phyloP scores from a whole-genome alignment of 2,888 invertebrate genomes.

The Ophonus ardosiacus region DNA sequence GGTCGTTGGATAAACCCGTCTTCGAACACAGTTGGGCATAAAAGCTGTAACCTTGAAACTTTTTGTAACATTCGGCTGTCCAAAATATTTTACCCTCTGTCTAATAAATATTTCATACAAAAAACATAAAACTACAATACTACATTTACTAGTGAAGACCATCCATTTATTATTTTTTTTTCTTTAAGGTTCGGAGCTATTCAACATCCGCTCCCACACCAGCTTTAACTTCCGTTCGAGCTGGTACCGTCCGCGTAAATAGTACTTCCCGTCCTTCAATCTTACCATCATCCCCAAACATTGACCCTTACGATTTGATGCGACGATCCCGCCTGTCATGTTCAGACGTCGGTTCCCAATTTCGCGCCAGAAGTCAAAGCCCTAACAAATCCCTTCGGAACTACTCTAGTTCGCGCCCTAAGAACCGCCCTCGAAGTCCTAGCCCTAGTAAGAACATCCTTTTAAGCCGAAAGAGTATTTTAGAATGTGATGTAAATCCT shows the following conservation, averaged over 20 bases:
- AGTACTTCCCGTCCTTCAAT: conserved; percentile 81
- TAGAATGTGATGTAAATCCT: conserved; percentile 91
- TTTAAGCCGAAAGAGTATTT: conserved; percentile 82
- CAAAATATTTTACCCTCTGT: too few relatives aligned
- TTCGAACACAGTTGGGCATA: too few relatives aligned
- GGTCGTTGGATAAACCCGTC: too few relatives aligned
- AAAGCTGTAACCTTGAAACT: too few relatives aligned
- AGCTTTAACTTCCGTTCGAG: conserved; percentile 75
- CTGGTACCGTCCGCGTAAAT: conserved; percentile 81
- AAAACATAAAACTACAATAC: too few relatives aligned
- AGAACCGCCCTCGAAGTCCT: conserved; percentile 62
- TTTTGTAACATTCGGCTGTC: too few relatives aligned
- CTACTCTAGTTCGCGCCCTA: conserved; percentile 66
- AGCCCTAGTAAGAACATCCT: conserved; percentile 66
- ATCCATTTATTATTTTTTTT: neutral
- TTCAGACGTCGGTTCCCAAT: conserved; percentile 70
- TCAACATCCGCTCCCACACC: conserved; percentile 69
- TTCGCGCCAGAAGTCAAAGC: conserved; percentile 76
- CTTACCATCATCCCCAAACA: conserved; percentile 78
- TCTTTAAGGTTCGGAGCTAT: conserved; percentile 70
- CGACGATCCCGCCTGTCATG: conserved; percentile 84
- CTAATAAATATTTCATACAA: too few relatives aligned
- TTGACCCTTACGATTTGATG: conserved; percentile 91
- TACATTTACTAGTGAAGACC: too few relatives aligned
- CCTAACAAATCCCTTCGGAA: conserved; percentile 69